phyloP scores from a whole-genome alignment of 2,113 vertebrate genomes.

The Monopterus albus region DNA sequence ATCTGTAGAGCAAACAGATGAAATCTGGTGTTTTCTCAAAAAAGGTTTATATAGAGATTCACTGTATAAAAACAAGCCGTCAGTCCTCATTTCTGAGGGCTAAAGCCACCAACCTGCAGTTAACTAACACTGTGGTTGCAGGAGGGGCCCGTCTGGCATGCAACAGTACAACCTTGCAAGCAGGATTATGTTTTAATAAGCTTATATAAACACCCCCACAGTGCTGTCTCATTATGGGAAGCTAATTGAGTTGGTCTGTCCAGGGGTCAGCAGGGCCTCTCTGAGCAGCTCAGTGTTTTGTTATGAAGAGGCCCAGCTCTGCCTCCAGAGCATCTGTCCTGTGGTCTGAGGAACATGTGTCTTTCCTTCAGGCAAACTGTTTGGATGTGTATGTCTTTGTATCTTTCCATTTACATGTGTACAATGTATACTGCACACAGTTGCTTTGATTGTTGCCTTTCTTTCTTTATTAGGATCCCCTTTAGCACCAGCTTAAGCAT shows the following conservation, averaged over 20 bases:
- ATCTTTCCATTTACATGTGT: constrained; percentile 17
- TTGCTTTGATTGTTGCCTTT: constrained; percentile 13
- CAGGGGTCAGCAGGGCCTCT: constrained; percentile 61
- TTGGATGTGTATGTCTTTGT: constrained; percentile 19
- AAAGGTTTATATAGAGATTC: too few species aligned
- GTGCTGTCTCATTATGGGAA: constrained; percentile 66
- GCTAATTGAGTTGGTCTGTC: constrained; percentile 68
- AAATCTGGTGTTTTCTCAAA: too few species aligned
- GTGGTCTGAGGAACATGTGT: constrained; percentile 60
- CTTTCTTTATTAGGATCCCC: too few species aligned
- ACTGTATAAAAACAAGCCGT: too few species aligned
- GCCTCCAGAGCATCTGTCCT: constrained; percentile 67
- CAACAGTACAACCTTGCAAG: constrained; percentile 49
- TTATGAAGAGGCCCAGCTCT: constrained; percentile 62
- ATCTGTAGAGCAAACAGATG: too few species aligned
- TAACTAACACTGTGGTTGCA: constrained; percentile 29
- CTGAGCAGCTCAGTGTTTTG: constrained; percentile 62
- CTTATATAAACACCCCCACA: constrained; percentile 72
- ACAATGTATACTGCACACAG: neutral
- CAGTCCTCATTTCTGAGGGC: neutral
- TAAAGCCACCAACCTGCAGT: constrained; percentile 17
- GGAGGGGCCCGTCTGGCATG: constrained; percentile 46
- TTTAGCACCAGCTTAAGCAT: too few species aligned
- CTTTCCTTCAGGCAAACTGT: constrained; percentile 40
- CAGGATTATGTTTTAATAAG: constrained; percentile 80